phyloP scores from a whole-genome alignment of 2,797 vertebrate genomes.

The Microcaecilia unicolor region DNA sequence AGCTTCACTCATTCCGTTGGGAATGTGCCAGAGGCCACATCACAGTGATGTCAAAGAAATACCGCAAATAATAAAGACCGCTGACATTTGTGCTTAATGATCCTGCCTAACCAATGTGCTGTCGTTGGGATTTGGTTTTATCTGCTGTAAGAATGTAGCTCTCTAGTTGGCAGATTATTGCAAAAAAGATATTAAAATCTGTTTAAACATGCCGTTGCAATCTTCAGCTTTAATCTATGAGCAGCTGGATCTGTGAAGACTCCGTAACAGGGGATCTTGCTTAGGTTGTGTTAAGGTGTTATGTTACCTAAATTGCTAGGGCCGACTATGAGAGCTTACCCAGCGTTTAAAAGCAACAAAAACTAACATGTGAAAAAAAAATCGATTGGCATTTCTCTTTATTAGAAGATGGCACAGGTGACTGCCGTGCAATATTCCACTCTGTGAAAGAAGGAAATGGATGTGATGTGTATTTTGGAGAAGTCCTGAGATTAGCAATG shows the following conservation, averaged over 20 bases:
- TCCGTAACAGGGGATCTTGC: constrained; percentile 10
- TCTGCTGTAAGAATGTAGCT: constrained; percentile 15
- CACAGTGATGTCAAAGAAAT: constrained; percentile 22
- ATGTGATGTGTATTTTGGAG: no score
- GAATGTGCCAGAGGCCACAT: constrained; percentile 24
- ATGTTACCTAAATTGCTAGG: no score
- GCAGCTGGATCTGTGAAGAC: constrained; percentile 6
- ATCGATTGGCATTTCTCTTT: no score
- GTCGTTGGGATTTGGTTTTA: constrained; percentile 17
- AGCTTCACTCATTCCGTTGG: constrained; percentile 19
- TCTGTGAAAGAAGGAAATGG: no score
- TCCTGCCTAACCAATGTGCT: constrained; percentile 10
- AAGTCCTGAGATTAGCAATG: no score
- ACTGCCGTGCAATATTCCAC: no score
- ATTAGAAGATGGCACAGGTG: no score
- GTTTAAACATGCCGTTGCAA: constrained; percentile 39
- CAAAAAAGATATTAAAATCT: constrained; percentile 22
- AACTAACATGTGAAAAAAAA: no score
- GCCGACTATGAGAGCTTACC: no score
- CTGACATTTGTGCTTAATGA: constrained; percentile 25
- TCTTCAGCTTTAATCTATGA: constrained; percentile 28
- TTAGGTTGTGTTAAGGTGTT: background rate
- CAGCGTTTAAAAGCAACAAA: no score
- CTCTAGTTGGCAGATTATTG: constrained; percentile 27
- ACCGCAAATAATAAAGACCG: constrained; percentile 16